Evolutionary conservation across 2,888 invertebrate genomes (phyloP).

Genomic region (Petrolisthes manimaculis): DNA sequence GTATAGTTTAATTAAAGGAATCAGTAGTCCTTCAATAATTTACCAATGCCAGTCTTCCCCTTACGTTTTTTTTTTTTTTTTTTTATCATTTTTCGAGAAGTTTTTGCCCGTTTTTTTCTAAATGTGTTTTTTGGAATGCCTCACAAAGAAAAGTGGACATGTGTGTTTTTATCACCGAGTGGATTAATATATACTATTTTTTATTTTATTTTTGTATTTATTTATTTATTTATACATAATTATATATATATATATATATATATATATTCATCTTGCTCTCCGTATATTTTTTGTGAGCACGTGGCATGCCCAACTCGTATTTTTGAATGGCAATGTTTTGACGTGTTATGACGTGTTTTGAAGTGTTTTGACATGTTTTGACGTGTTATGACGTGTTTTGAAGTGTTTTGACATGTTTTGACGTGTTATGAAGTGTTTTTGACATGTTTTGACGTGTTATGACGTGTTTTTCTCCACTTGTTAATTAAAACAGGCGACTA

Average conservation of each 20-base stretch:
- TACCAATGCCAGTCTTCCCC: too few relatives aligned
- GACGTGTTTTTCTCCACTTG: conserved; percentile 8
- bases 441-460: neutral
- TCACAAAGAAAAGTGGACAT: too few relatives aligned
- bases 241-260: too few relatives aligned
- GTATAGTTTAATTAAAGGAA: too few relatives aligned
- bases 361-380: neutral
- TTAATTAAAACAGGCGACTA: neutral
- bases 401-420: neutral
- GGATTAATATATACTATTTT: too few relatives aligned
- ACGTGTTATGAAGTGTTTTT: neutral
- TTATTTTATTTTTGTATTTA: too few relatives aligned
- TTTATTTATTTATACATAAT: too few relatives aligned
- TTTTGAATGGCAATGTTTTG: neutral
- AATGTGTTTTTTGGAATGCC: too few relatives aligned
- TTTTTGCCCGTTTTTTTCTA: neutral
- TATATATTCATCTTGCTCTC: too few relatives aligned
- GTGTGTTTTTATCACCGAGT: too few relatives aligned
- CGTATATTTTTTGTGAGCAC: neutral
- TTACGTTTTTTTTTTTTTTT: neutral
- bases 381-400: neutral
- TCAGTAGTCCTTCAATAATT: neutral
- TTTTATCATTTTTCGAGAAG: neutral
- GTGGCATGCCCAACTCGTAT: neutral
- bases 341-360: neutral